These are phyloP conservation scores for Parazoanthus darwini DNA, from an alignment of 92 coral and sea anemone genomes.

Conservation along the genomic window DNA sequence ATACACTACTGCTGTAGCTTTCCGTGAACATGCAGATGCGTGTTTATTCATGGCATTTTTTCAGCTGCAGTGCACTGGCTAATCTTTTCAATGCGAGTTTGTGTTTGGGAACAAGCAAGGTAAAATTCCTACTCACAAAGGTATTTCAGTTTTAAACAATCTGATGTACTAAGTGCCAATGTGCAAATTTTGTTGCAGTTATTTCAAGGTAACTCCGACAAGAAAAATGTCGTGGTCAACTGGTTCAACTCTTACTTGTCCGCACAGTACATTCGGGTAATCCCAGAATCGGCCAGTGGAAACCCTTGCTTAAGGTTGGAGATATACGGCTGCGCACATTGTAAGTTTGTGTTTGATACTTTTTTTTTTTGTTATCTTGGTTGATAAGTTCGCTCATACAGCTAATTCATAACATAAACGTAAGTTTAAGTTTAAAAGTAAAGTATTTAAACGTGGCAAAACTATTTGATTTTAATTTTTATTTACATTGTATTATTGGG, in stretches of 20 bases:
- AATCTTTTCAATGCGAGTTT: too few relatives aligned
- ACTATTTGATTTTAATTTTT: too few relatives aligned
- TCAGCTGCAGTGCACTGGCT: too few relatives aligned
- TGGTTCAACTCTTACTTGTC: conserved; percentile 12
- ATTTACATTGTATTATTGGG: too few relatives aligned
- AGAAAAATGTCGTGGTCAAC: conserved; percentile 5
- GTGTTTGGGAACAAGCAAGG: background rate
- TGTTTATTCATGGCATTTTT: background rate
- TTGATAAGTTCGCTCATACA: too few relatives aligned
- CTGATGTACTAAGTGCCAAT: background rate
- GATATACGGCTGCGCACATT: conserved; percentile 25
- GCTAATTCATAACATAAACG: too few relatives aligned
- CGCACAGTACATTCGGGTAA: conserved; percentile 29
- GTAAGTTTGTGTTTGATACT: background rate
- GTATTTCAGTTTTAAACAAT: background rate
- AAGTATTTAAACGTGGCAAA: too few relatives aligned
- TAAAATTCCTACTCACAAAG: background rate
- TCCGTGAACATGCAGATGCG: background rate
- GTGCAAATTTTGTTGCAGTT: background rate
- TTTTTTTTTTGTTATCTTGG: too few relatives aligned
- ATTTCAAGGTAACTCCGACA: conserved; percentile 40
- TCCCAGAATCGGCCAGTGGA: conserved; percentile 3
- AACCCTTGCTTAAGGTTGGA: conserved; percentile 34
- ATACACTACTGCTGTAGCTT: too few relatives aligned
- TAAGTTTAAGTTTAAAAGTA: too few relatives aligned